These are phyloP conservation scores for Lacanobia wlatinum DNA, from an alignment of 2,888 invertebrate species.

Conservation along the genomic window DNA sequence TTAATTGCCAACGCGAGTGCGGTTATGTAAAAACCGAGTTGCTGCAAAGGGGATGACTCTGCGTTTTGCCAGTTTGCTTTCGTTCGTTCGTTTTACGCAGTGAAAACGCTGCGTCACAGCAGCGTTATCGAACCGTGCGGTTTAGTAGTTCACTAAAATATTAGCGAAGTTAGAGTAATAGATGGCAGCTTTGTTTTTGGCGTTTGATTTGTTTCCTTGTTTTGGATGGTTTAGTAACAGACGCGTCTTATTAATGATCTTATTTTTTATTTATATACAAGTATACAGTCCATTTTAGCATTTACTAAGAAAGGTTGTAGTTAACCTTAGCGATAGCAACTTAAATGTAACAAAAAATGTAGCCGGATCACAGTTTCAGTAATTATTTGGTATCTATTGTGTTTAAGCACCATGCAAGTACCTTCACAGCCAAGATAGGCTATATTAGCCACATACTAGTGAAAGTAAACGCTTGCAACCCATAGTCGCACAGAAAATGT, in stretches of 20 bases:
- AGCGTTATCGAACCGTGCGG: slow-evolving; percentile 64
- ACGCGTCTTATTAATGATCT: not conserved
- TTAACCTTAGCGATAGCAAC: not conserved
- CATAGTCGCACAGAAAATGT: no score
- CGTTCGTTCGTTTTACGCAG: slow-evolving; percentile 65
- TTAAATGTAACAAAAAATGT: no score
- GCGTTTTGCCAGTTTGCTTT: slow-evolving; percentile 65
- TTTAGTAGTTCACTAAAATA: slow-evolving; percentile 62
- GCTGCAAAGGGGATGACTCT: slow-evolving; percentile 63
- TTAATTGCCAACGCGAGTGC: slow-evolving; percentile 57
- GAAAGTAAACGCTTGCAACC: no score
- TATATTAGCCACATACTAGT: no score
- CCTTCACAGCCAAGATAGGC: no score
- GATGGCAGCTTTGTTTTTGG: slow-evolving; percentile 10
- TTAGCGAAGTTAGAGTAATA: slow-evolving; percentile 45
- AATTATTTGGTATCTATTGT: no score
- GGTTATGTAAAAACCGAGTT: slow-evolving; percentile 58
- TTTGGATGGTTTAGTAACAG: not conserved
- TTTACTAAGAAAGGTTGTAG: not conserved
- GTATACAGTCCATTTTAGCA: no score
- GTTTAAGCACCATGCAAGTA: no score
- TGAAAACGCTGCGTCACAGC: slow-evolving; percentile 67
- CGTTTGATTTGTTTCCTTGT: slow-evolving; percentile 11
- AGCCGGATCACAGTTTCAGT: no score
- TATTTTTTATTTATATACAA: not conserved